Evolutionary conservation across 2,113 vertebrate species (phyloP), one percentile per base, ranked within the genome.

Genomic region (Hylia prasina): DNA sequence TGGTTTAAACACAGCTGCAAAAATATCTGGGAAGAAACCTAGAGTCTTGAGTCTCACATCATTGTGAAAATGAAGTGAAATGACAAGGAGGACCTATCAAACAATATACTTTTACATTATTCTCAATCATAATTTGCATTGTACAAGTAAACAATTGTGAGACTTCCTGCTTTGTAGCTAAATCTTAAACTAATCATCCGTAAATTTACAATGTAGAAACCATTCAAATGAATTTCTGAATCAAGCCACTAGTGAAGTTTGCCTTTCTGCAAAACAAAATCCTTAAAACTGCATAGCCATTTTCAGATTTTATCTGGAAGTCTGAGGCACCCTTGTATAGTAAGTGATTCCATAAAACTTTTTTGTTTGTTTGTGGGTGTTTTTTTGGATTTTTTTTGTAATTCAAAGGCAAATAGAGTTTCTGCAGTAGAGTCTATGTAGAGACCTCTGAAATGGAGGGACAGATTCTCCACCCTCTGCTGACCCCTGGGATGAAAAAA

Each of bases 1-100:
- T 93, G 24, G 33, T 70, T 90, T 88, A 77, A 88, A 90, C 79
- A 96, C 33, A 92, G 58, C 42, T 88, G 60, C 22, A 93, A 88
- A 95, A 91, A 77, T 77, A 82, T 17, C 15, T 63, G 70, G 37
- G 40, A 39, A 80, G 28, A 93, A 85, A 80, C 35, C 27, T 73
- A 22, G 16, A 17, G 31, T 39, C 33, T 73, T 47, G 22, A 82
- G 14, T 85, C 42, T 77, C 50, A 28, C 31, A 53, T 16, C 2
- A 1, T 45, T 64, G 39, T 61, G 65, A 80, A 85, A 95, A 88
- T 27, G 28, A 70, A 90, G 31, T 73, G 64, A 72, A 66, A 89
- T 53, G 20, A 66, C 45, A 70, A 65, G 66, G 33, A 88, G n/a
- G 22, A 82, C 10, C 22, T 77, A 56, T 2, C 9, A 61, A 35